Conservation (phyloP, 2,797 vertebrate genomes). For the Phoeniculus purpureus region DNA sequence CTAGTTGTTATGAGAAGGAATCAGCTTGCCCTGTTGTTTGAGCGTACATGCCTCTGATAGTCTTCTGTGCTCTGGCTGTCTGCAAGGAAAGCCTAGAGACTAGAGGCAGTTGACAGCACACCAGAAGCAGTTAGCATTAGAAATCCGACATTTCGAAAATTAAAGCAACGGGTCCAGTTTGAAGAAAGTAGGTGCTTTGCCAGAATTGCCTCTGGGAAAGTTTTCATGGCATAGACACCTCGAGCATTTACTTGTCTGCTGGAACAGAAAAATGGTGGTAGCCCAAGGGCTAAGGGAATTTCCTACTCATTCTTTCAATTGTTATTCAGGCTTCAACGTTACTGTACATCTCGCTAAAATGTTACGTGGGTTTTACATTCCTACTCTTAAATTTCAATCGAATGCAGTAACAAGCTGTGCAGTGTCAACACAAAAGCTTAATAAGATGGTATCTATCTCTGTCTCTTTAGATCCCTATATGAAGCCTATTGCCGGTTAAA, state of each 20-base stretch:
- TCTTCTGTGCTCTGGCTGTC: background rate
- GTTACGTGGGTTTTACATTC: constrained; percentile 31
- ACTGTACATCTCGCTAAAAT: constrained; percentile 41
- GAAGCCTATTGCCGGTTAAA: constrained; percentile 28
- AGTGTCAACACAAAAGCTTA: constrained; percentile 57
- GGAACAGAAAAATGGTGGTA: constrained; percentile 21
- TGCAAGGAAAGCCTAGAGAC: constrained; percentile 43
- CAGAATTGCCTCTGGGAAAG: constrained; percentile 54
- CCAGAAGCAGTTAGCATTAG: constrained; percentile 5
- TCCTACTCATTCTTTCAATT: background rate
- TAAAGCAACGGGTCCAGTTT: constrained; percentile 2
- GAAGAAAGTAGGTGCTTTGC: constrained; percentile 11
- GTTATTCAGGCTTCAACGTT: constrained; percentile 23
- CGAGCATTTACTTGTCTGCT: constrained; percentile 23
- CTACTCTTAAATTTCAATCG: background rate
- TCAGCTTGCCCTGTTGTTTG: background rate
- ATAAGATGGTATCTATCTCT: constrained; percentile 30
- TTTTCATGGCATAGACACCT: constrained; percentile 39
- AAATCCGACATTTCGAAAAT: constrained; percentile 48
- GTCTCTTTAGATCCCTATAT: constrained; percentile 36
- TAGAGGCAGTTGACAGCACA: background rate
- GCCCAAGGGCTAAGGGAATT: constrained; percentile 60
- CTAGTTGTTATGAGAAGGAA: constrained; percentile 50
- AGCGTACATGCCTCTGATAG: constrained; percentile 28
- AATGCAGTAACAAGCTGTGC: constrained; percentile 52